Evolutionary conservation across 2,888 invertebrate species (phyloP).

Genomic region (Timema cristinae): DNA sequence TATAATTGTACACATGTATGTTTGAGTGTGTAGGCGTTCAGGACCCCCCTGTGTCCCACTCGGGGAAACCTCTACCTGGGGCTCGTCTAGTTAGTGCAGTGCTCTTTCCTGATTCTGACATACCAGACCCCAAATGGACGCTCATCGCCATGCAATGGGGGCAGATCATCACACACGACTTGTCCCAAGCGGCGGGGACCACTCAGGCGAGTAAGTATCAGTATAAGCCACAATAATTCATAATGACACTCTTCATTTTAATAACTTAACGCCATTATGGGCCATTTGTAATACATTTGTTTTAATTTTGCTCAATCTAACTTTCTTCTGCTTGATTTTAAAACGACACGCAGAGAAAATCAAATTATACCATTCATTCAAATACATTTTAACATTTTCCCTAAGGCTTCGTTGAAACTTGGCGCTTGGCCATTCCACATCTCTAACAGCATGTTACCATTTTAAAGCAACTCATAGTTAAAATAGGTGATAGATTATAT

Average conservation of each 20-base stretch:
- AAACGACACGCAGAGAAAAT: no score
- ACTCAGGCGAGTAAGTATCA: slow-evolving; percentile 70
- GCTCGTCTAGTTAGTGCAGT: slow-evolving; percentile 65
- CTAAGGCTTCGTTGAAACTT: no score
- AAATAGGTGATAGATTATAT: no score
- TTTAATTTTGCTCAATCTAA: no score
- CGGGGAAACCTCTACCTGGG: slow-evolving; percentile 64
- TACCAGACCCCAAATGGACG: slow-evolving; percentile 68
- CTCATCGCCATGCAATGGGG: slow-evolving; percentile 75
- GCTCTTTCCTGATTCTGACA: slow-evolving; percentile 65
- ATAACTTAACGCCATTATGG: not conserved
- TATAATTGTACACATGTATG: no score
- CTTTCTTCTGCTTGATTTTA: no score
- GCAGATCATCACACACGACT: slow-evolving; percentile 75
- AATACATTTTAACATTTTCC: no score
- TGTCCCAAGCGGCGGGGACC: slow-evolving; percentile 67
- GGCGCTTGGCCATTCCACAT: no score
- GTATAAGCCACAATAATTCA: not conserved
- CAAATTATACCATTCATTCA: no score
- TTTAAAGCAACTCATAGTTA: no score
- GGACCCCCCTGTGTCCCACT: slow-evolving; percentile 57
- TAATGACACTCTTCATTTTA: slow-evolving; percentile 11
- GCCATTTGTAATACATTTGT: no score
- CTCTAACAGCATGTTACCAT: no score
- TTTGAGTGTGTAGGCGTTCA: slow-evolving; percentile 53